Evolutionary conservation across 2,888 invertebrate genomes (phyloP), one percentile per base, ranked within the genome.

Genomic region (Nudaria mundana): DNA sequence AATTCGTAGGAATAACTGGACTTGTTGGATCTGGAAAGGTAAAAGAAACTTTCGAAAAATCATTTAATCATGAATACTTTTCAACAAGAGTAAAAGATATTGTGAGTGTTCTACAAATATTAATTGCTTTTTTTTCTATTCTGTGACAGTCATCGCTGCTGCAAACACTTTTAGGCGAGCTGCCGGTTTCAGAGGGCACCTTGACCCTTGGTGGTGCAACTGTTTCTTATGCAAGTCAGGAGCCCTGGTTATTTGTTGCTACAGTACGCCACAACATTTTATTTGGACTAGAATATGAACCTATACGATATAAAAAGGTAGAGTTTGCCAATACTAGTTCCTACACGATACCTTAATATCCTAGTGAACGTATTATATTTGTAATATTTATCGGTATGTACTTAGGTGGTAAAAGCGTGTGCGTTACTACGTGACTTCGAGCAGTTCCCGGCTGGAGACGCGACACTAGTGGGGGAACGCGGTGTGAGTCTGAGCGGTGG

Each of bases 401-500:
- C n/a, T 24, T 47, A 81, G 90, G 85, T 88, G 1, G 87, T 94
- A 5, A 89, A 82, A 29, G 92, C 90, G 0, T 94, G 94, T 61
- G 92, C 93, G 0, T 69, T 94, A 13, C 52, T 90, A 30, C 90
- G 90, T 60, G 96, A 96, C 73, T 91, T 96, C 56, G 90, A 91
- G 34, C 90, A 92, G 54, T 81, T 96, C 37, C 92, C 93, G 0
- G 82, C 91, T 6, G 94, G 94, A 0, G 96, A 96, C 65, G 80
- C 90, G 30, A 95, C 94, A 0, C 64, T 94, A 41, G 93, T 96
- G 1, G 95, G 95, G 0, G 95, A 96, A 65, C 85, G 94, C 40
- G 96, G 96, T 8, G 90, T 93, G 39, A 91, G 92, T 33, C 81
- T 96, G 30, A 94, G 94, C 60, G 96, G 95, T 0, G 95, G 95